These are phyloP conservation scores for Spea hammondii DNA, from an alignment of 2,797 vertebrate species.

Conservation along the genomic window DNA sequence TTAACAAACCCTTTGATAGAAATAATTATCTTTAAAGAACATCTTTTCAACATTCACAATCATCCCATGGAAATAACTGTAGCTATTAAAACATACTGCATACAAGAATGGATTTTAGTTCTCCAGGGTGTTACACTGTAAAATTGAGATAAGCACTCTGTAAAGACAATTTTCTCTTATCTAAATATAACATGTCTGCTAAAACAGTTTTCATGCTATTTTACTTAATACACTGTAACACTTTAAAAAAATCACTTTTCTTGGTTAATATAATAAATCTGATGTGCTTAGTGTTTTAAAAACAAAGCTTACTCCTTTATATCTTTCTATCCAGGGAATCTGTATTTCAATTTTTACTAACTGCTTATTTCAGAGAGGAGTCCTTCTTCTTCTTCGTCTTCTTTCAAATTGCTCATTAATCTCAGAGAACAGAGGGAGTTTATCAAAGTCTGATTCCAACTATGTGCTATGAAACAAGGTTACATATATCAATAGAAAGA, in stretches of 20 bases:
- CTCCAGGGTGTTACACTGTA: slow-evolving; percentile 51
- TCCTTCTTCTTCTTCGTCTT: neutral
- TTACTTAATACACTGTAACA: slow-evolving; percentile 16
- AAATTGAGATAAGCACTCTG: slow-evolving; percentile 47
- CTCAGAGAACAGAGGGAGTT: slow-evolving; percentile 8
- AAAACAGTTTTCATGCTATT: slow-evolving; percentile 23
- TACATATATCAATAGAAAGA: slow-evolving; percentile 17
- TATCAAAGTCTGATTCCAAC: slow-evolving; percentile 22
- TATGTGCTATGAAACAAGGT: neutral
- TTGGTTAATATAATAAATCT: slow-evolving; percentile 10
- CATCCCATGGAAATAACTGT: slow-evolving; percentile 44
- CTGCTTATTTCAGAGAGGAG: neutral
- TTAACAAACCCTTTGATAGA: slow-evolving; percentile 26
- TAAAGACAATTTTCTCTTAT: slow-evolving; percentile 47
- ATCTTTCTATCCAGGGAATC: slow-evolving; percentile 12
- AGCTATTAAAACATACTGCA: slow-evolving; percentile 49
- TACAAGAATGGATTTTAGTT: slow-evolving; percentile 47
- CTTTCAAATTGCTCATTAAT: slow-evolving; percentile 31
- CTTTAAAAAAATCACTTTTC: neutral
- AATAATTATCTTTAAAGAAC: slow-evolving; percentile 47
- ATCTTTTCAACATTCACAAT: slow-evolving; percentile 46
- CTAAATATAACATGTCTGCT: slow-evolving; percentile 45
- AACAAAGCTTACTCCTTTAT: neutral
- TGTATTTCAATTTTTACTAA: neutral
- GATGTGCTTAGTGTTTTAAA: slow-evolving; percentile 10